Base-by-base conservation (phyloP, 64 coral and sea anemone genomes). In the Astreopora myriophthalma region DNA sequence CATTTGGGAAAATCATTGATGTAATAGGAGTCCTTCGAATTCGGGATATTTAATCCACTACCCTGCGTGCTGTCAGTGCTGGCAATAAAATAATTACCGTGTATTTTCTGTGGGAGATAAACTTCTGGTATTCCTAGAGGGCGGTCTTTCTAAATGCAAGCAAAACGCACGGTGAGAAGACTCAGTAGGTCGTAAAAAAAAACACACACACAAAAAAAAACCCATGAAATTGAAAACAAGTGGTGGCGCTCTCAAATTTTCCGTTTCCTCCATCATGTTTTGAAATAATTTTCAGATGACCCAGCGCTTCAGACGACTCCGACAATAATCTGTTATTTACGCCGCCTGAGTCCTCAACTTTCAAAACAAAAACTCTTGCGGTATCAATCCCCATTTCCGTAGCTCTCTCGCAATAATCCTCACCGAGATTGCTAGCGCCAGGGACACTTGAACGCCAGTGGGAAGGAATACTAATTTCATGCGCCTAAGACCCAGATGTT, bases 51-150 rank as follows among this genome's bases (percentile, higher is more conserved):
- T 64, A 83, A 63, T 83, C 79, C 57, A 35, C 55, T 83, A 30
- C 34, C 29, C 77, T 17, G 77, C 77, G 28, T 81, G 48, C 5
- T 34, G 51, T 31, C 52, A 34, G 28, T 81, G 48, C 5, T 34
- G 51, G 55, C 52, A 34, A 31, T 83, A 3, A 26, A 65, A 83
- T 83, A 83, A 83, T 83, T 65, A 64, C 79, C 79, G 55, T 83
- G 79, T 64, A 34, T 39, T 83, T 83, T 63, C 79, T 83, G 79
- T 83, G 55, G 79, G 79, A 65, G 79, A 83, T 57, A 83, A 83
- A 83, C 79, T 83, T 83, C 79, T 83, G 79, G 79, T 83, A 39
- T 83, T 83, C 57, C 79, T 65, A 57, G 79, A 83, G 79, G 79
- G 79, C 79, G 79, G 79, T 83, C 79, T 83, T 37, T 37, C 57